phyloP scores from a whole-genome alignment of 2,888 invertebrate species.

The Myopa testacea region DNA sequence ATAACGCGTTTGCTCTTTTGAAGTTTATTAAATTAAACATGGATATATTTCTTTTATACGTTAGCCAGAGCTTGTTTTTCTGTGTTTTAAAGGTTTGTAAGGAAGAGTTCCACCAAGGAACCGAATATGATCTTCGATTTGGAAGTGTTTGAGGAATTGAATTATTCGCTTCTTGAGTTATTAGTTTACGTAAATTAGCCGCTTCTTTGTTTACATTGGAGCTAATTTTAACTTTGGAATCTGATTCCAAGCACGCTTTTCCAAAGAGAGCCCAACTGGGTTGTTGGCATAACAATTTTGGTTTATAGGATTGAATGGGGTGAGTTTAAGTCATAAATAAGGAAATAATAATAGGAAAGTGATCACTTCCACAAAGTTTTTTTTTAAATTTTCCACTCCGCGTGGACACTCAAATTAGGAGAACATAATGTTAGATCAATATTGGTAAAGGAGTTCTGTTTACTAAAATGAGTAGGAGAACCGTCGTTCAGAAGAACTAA shows the following conservation, averaged over 20 bases:
- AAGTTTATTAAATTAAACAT: constrained; percentile 22
- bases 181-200: constrained; percentile 29
- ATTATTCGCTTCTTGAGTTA: constrained; percentile 24
- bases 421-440: constrained; percentile 45
- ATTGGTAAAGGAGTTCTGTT: constrained; percentile 44
- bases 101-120: constrained; percentile 32
- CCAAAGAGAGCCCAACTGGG: constrained; percentile 8
- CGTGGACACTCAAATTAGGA: constrained; percentile 1
- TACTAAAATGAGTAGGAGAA: constrained; percentile 42
- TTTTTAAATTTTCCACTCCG: constrained; percentile 15
- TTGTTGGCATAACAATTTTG: constrained; percentile 22
- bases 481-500: constrained; percentile 34
- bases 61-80: constrained; percentile 30
- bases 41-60: constrained; percentile 10
- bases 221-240: background rate
- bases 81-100: constrained; percentile 22
- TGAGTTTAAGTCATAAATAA: background rate
- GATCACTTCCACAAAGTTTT: constrained; percentile 34
- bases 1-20: constrained; percentile 30
- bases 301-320: background rate
- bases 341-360: constrained; percentile 34
- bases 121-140: background rate
- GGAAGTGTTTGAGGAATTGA: constrained; percentile 34
- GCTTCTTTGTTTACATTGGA: constrained; percentile 37
- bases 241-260: background rate